Percentiles rank a stretch among this genome's conserved stretches.
Conservation (phyloP, 2,113 vertebrate genomes). For the Gymnobelideus leadbeateri region DNA sequence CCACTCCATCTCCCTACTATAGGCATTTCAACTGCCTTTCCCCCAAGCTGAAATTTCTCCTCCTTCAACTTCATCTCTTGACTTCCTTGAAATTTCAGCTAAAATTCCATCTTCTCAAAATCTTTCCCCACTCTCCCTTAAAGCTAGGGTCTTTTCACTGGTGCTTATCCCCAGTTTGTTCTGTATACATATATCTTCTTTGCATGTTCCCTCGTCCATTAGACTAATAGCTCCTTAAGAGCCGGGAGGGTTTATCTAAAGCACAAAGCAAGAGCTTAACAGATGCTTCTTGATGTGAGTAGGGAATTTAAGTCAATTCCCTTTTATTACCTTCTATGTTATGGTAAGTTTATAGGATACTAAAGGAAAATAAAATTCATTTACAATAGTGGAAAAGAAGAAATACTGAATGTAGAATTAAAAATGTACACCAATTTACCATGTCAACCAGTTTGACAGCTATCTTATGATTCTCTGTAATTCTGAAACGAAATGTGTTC, state of each 20-base stretch:
- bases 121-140: neutral
- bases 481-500: neutral
- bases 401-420: neutral
- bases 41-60: neutral
- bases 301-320: too few relatives aligned
- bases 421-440: neutral
- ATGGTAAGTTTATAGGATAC: too few relatives aligned
- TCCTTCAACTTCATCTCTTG: neutral
- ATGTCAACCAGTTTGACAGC: neutral
- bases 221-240: neutral
- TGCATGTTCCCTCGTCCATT: neutral
- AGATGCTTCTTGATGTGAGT: neutral
- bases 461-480: constrained; percentile 15
- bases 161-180: neutral
- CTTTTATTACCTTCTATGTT: too few relatives aligned
- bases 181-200: neutral
- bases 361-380: neutral
- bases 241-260: too few relatives aligned
- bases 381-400: neutral
- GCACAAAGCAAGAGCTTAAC: neutral
- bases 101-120: neutral
- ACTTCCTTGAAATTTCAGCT: neutral
- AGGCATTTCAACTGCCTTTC: neutral
- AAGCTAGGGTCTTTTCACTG: neutral
- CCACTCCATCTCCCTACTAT: neutral